Conservation (phyloP, 1,140 invertebrate genomes). For the Periplaneta americana region DNA sequence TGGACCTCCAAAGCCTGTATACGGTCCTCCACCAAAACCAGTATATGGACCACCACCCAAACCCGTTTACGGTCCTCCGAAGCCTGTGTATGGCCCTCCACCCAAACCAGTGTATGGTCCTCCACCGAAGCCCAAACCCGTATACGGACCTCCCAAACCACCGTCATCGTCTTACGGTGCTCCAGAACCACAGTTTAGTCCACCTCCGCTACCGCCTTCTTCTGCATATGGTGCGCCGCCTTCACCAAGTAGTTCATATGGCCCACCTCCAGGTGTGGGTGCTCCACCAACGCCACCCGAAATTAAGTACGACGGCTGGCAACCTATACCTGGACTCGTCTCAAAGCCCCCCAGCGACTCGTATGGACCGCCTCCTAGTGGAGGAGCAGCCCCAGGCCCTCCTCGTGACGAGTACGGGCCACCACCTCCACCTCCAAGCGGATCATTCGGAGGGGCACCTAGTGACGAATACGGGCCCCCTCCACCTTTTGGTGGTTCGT, state of each 20-base stretch:
- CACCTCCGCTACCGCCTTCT: conserved; percentile 39
- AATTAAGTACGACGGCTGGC: conserved; percentile 77
- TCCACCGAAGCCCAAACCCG: conserved; percentile 40
- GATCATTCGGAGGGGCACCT: conserved; percentile 37
- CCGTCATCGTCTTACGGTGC: conserved; percentile 35
- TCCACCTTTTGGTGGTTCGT: background rate
- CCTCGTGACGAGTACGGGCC: background rate
- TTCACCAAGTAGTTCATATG: conserved; percentile 29
- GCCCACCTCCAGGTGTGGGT: conserved; percentile 24
- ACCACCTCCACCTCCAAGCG: conserved; percentile 32
- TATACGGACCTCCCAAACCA: conserved; percentile 36
- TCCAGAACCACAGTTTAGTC: conserved; percentile 33
- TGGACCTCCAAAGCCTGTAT: conserved; percentile 31
- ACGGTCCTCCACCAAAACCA: conserved; percentile 37
- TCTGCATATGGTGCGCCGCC: conserved; percentile 18
- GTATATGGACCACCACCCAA: conserved; percentile 31
- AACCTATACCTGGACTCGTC: conserved; percentile 54
- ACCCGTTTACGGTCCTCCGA: conserved; percentile 33
- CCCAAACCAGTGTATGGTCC: conserved; percentile 32
- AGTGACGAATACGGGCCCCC: conserved; percentile 15
- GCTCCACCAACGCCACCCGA: conserved; percentile 12
- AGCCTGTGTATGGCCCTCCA: conserved; percentile 19
- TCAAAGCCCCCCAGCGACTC: background rate
- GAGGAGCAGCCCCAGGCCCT: background rate
- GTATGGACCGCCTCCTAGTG: conserved; percentile 15